These are phyloP conservation scores for Pelodytes ibericus DNA, from an alignment of 2,797 vertebrate species.

Conservation along the genomic window DNA sequence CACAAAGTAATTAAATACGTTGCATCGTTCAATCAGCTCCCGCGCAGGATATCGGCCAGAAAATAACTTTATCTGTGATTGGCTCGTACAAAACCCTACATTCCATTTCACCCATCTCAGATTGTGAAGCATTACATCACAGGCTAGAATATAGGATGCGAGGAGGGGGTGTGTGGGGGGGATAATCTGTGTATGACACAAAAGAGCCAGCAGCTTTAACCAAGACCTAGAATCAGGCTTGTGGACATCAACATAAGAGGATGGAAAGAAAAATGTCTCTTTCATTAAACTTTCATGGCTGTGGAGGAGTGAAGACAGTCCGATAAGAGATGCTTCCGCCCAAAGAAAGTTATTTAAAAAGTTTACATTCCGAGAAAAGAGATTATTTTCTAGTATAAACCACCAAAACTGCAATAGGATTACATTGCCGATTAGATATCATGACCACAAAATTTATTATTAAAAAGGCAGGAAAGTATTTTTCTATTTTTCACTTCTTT, in stretches of 20 bases:
- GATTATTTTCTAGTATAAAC: background rate
- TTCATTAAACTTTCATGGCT: slow-evolving; percentile 10
- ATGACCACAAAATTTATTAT: no score
- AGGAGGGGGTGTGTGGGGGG: background rate
- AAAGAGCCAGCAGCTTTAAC: background rate
- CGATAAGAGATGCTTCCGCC: background rate
- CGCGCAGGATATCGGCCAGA: background rate
- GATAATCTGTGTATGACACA: slow-evolving; percentile 25
- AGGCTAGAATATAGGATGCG: slow-evolving; percentile 4
- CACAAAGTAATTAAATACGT: background rate
- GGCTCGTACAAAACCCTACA: background rate
- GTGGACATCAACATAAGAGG: background rate
- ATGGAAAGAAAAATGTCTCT: background rate
- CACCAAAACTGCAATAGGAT: background rate
- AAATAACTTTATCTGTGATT: slow-evolving; percentile 7
- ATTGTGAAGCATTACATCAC: slow-evolving; percentile 10
- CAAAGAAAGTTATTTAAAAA: slow-evolving; percentile 1
- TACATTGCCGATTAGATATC: background rate
- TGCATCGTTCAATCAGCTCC: background rate
- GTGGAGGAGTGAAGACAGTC: background rate
- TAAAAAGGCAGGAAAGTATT: no score
- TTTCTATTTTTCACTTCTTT: no score
- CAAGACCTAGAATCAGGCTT: background rate
- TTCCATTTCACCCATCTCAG: slow-evolving; percentile 10
- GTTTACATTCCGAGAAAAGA: background rate